Conservation (phyloP, 2,888 invertebrate genomes). For the Stramonita haemastoma region DNA sequence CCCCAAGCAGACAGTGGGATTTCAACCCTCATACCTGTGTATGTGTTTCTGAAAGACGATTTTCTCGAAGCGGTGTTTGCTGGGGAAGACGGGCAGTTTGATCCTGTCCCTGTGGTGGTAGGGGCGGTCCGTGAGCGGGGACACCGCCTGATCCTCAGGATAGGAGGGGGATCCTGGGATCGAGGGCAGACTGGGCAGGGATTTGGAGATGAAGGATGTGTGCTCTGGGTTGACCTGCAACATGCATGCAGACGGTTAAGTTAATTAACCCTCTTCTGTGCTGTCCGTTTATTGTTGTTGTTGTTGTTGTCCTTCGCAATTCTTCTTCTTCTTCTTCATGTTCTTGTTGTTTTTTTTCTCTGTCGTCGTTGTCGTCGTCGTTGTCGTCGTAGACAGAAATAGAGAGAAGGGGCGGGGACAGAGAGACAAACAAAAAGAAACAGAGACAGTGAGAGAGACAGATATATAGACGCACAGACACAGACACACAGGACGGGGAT, state of each 20-base stretch:
- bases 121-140: slow-evolving; percentile 28
- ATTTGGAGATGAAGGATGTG: slow-evolving; percentile 56
- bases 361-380: no score
- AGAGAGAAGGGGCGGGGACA: no score
- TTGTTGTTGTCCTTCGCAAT: no score
- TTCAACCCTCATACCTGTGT: slow-evolving; percentile 28
- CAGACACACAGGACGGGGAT: slow-evolving; percentile 5
- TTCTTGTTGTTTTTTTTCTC: no score
- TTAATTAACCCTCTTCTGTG: no score
- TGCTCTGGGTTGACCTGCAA: slow-evolving; percentile 49
- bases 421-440: no score
- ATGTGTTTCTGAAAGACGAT: slow-evolving; percentile 55
- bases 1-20: no score
- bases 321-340: no score
- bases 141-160: slow-evolving; percentile 34
- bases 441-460: no score
- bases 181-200: slow-evolving; percentile 57
- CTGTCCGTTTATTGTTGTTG: no score
- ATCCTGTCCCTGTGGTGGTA: slow-evolving; percentile 27
- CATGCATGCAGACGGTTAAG: not conserved
- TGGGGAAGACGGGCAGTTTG: slow-evolving; percentile 51
- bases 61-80: slow-evolving; percentile 56
- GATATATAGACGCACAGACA: not conserved
- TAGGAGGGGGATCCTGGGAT: slow-evolving; percentile 50
- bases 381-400: no score